Conservation (phyloP, 2,797 vertebrate genomes). For the Graptemys geographica region DNA sequence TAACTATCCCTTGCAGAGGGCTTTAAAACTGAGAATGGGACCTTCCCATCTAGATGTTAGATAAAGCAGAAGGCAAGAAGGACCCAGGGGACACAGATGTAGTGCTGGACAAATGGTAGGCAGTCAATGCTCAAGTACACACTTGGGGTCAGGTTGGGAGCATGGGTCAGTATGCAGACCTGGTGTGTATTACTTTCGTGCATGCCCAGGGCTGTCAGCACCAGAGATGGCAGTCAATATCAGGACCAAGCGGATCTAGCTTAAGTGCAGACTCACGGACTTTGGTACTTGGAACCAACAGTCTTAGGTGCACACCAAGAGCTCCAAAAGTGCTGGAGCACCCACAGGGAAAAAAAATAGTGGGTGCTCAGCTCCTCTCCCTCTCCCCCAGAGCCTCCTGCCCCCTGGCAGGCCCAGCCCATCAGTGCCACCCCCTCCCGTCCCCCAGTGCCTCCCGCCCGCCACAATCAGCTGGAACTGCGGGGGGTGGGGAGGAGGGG, state of each 20-base stretch:
- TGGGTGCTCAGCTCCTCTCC: too few relatives aligned
- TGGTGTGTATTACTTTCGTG: not conserved
- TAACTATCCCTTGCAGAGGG: not conserved
- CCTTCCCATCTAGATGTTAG: too few relatives aligned
- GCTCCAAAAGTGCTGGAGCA: too few relatives aligned
- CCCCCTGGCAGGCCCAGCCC: too few relatives aligned
- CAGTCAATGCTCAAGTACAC: not conserved
- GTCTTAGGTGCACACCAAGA: too few relatives aligned
- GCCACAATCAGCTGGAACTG: too few relatives aligned
- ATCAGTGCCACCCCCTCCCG: too few relatives aligned
- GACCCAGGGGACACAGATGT: not conserved
- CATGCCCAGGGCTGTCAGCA: not conserved
- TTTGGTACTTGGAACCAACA: not conserved
- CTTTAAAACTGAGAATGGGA: not conserved
- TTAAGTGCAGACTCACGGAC: not conserved
- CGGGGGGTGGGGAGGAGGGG: too few relatives aligned
- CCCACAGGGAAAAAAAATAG: too few relatives aligned
- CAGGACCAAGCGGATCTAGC: not conserved
- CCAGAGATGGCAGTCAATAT: too few relatives aligned
- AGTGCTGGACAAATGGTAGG: not conserved
- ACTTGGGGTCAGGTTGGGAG: not conserved
- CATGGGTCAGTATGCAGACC: not conserved
- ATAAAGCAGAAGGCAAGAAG: not conserved
- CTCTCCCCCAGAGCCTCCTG: too few relatives aligned
- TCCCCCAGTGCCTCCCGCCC: too few relatives aligned